phyloP scores from a whole-genome alignment of 2,797 vertebrate species.

The Acanthis flammea region DNA sequence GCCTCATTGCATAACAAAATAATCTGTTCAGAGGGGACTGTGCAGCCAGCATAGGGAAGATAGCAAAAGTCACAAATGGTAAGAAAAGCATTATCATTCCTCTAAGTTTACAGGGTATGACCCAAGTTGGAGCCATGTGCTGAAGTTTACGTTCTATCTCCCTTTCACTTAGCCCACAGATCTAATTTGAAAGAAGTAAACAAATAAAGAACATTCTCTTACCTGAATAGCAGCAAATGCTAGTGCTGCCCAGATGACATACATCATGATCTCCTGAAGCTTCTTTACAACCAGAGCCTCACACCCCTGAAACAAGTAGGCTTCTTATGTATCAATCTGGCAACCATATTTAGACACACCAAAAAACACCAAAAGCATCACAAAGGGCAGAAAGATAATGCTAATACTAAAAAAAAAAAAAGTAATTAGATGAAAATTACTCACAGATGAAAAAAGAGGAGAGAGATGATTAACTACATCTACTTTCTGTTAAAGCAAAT shows the following conservation, averaged over 20 bases:
- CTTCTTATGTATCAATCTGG: neutral
- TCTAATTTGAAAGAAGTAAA: neutral
- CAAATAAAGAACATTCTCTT: neutral
- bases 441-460: neutral
- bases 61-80: neutral
- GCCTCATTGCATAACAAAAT: neutral
- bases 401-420: neutral
- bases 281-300: slow-evolving; percentile 93
- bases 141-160: neutral
- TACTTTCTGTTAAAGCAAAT: neutral
- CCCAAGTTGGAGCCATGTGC: neutral
- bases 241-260: slow-evolving; percentile 92
- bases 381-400: neutral
- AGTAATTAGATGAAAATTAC: neutral
- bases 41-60: neutral
- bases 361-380: neutral
- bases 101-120: neutral
- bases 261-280: slow-evolving; percentile 97
- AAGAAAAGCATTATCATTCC: neutral
- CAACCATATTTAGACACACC: neutral
- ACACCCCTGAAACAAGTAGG: slow-evolving; percentile 83
- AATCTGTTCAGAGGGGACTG: neutral
- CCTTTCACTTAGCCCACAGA: neutral
- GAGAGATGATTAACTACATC: neutral
- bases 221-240: slow-evolving; percentile 95